Conservation (phyloP, 1,140 invertebrate species). For the Drosophila baimaii region DNA sequence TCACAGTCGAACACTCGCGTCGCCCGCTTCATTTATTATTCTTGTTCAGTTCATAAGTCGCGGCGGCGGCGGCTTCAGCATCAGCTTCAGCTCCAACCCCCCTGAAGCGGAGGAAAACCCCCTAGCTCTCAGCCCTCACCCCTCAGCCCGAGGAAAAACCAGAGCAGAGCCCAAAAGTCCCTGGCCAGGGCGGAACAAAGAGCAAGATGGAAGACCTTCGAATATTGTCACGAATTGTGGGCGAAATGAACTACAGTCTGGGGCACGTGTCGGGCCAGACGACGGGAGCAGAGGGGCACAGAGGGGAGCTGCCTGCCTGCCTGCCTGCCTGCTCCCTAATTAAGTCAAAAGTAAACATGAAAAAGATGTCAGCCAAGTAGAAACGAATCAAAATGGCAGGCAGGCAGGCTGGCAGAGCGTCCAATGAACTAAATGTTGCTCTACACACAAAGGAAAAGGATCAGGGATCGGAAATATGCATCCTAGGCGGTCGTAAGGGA, state of each 20-base stretch:
- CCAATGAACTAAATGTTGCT: constrained; percentile 45
- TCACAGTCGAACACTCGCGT: constrained; percentile 53
- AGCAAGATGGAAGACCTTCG: constrained; percentile 19
- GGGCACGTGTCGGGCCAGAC: constrained; percentile 24
- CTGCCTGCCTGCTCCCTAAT: constrained; percentile 53
- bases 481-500: too few species aligned
- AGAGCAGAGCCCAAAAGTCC: background rate
- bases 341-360: constrained; percentile 73
- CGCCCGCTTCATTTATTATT: constrained; percentile 54
- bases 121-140: too few species aligned
- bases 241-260: constrained; percentile 38
- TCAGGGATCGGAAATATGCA: background rate
- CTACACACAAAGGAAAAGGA: background rate
- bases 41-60: constrained; percentile 51
- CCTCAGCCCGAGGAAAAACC: background rate
- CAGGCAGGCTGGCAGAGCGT: constrained; percentile 4
- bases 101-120: too few species aligned
- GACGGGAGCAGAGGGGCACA: background rate
- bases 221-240: constrained; percentile 53
- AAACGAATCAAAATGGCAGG: constrained; percentile 56
- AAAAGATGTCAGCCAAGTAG: constrained; percentile 64
- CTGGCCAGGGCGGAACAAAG: constrained; percentile 24
- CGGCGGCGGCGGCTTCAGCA: background rate
- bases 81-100: too few species aligned
- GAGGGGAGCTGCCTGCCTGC: too few species aligned